Evolutionary conservation across 1,140 invertebrate species (phyloP), one percentile per base, ranked within the genome.

Genomic region (Pseudomyrmex dendroicus): DNA sequence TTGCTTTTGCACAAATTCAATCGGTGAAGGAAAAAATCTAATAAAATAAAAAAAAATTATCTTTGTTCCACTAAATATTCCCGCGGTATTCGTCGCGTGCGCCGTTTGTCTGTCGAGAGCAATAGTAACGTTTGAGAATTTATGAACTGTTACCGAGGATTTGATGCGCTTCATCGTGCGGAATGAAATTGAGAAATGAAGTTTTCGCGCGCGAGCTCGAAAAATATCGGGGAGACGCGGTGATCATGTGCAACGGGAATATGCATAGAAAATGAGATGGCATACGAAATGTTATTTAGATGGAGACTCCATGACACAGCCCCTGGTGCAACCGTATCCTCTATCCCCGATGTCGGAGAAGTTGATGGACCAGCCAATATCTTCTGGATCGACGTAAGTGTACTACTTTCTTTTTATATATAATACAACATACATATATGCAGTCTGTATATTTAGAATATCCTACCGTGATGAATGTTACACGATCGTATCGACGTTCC

Each of bases 361-460:
- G 90, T 95, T 97, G 44, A 95, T 97, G 57, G 96, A 96, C 12
- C 96, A 97, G 85, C 95, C 96, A 68, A 95, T 96, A 54, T 96
- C 96, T 8, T 96, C 97, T 1, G 96, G 97, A 94, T 96, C 96
- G 85, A 97, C 96, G 96, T 97, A 95, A 96, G 96, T 95, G 87
- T 20, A 56, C 56, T 52, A n/a, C 15, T 10, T 22, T 15, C 25
- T 15, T 4, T 15, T n/a, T 54, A 63, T 10, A 57, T 35, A 22
- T 7, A 48, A 63, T 64, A 63, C 44, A 44, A 25, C 46, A 1
- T 59, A 5, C 61, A 61, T n/a, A 73, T 15, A 73, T 8, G 1
- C 35, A 63, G n/a, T 25, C 2, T 62, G 2, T 44, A 63, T 50
- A 48, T 52, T 59, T 61, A 73, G 9, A 15, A 61, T 25, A 20